Conservation (phyloP, 2,888 invertebrate species). For the Ceramica pisi region DNA sequence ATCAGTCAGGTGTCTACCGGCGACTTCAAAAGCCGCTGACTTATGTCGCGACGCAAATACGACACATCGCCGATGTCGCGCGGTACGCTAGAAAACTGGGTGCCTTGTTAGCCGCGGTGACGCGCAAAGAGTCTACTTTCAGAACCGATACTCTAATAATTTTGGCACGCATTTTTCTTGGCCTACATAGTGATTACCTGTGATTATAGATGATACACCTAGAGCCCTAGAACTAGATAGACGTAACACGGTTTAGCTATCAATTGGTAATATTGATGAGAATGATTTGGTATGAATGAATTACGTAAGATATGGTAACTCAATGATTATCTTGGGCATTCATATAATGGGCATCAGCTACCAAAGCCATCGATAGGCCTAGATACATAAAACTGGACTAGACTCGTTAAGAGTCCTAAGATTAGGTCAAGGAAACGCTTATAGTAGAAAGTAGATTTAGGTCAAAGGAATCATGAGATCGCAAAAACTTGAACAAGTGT, state of each 20-base stretch:
- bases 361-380: background rate
- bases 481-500: background rate
- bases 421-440: conserved; percentile 31
- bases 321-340: background rate
- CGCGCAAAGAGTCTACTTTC: conserved; percentile 56
- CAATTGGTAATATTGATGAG: background rate
- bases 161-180: conserved; percentile 25
- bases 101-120: conserved; percentile 64
- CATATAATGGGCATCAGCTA: background rate
- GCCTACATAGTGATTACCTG: conserved; percentile 1
- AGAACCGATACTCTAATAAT: conserved; percentile 21
- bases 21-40: conserved; percentile 82
- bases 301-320: conserved; percentile 8
- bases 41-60: conserved; percentile 77
- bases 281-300: conserved; percentile 15
- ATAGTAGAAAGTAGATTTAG: conserved; percentile 25
- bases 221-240: conserved; percentile 18
- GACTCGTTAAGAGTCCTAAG: background rate
- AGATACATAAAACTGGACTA: conserved; percentile 13
- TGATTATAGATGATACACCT: background rate
- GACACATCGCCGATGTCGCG: conserved; percentile 53
- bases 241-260: conserved; percentile 14
- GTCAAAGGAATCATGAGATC: conserved; percentile 23
- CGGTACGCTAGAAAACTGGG: conserved; percentile 58
- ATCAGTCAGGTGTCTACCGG: conserved; percentile 86